Conservation (phyloP, 1,140 invertebrate genomes). For the Yoshiicerus persimilis region DNA sequence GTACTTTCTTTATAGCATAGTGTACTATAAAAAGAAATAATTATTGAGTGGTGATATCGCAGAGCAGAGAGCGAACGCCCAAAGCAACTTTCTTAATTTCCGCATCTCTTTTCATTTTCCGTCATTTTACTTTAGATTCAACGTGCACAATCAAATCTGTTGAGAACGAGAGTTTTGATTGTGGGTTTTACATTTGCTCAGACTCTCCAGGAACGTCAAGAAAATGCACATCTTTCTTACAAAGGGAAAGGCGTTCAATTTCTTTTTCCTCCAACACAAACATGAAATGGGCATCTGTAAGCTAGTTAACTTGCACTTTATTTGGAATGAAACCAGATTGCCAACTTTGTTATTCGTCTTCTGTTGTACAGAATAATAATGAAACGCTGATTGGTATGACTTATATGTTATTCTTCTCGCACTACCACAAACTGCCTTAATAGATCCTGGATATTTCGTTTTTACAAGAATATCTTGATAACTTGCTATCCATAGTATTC, state of each 20-base stretch:
- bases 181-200: background rate
- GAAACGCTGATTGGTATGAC: background rate
- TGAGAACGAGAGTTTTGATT: background rate
- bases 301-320: background rate
- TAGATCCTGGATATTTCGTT: no score
- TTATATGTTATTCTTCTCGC: background rate
- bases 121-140: background rate
- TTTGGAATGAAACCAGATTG: background rate
- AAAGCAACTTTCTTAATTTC: background rate
- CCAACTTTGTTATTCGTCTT: background rate
- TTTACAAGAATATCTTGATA: no score
- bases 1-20: no score
- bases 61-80: background rate
- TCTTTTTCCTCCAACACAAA: background rate
- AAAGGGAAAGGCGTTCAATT: background rate
- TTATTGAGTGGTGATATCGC: no score
- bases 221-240: no score
- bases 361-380: background rate
- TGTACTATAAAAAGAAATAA: no score
- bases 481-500: no score
- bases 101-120: background rate
- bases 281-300: background rate
- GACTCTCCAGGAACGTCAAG: no score
- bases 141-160: background rate
- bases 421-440: background rate